Conservation (phyloP, 2,888 invertebrate species). For the Pherbina coryleti region DNA sequence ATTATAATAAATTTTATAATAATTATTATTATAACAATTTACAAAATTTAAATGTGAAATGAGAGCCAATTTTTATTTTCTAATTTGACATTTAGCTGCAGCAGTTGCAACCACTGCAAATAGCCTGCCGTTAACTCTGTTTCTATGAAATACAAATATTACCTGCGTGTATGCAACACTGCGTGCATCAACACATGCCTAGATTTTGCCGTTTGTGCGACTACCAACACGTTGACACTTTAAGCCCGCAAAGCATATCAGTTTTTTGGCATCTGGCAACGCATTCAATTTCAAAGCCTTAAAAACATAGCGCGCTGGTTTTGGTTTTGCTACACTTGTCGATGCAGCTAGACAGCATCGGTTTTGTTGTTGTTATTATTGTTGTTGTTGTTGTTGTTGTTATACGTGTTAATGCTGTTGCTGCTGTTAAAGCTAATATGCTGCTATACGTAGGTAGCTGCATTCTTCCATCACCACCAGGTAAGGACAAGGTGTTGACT, state of each 20-base stretch:
- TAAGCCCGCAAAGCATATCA: slow-evolving; percentile 37
- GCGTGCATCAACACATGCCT: not conserved
- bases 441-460: slow-evolving; percentile 15
- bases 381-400: not conserved
- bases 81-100: slow-evolving; percentile 5
- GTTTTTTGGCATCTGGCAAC: slow-evolving; percentile 33
- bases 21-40: too few species aligned
- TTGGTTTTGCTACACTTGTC: not conserved
- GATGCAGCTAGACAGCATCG: not conserved
- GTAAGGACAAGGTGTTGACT: slow-evolving; percentile 28
- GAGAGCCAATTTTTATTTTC: not conserved
- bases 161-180: not conserved
- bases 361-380: not conserved
- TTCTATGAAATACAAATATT: not conserved
- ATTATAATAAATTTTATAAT: too few species aligned
- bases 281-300: slow-evolving; percentile 28
- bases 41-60: too few species aligned
- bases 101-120: slow-evolving; percentile 9
- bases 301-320: slow-evolving; percentile 5
- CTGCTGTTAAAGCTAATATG: not conserved
- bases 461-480: not conserved
- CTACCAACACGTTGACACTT: slow-evolving; percentile 35
- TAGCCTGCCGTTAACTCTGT: too few species aligned
- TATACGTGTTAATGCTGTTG: not conserved
- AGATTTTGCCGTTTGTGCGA: not conserved